A percentile compares a stretch with the other conserved stretches of the same genome.
These are phyloP conservation scores for Chrysochloris asiatica DNA, from an alignment of 2,113 vertebrate genomes.

Conservation along the genomic window DNA sequence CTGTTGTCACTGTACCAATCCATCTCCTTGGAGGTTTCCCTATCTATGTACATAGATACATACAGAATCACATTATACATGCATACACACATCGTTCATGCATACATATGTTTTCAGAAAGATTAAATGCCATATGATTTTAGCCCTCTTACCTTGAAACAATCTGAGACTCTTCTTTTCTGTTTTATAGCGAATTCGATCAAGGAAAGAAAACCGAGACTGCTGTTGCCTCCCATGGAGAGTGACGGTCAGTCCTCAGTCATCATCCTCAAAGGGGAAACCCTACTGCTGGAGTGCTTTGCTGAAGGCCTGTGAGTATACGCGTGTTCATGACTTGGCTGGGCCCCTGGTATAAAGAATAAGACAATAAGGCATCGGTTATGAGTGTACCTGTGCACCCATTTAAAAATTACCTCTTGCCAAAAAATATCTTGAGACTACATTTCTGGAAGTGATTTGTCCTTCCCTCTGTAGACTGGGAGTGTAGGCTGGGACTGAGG, in stretches of 20 bases:
- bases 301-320: constrained; percentile 96
- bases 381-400: not conserved
- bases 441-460: not conserved
- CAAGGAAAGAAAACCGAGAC: constrained; percentile 89
- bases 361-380: not conserved
- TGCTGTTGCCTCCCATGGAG: constrained; percentile 88
- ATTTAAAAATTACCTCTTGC: not conserved
- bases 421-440: not conserved
- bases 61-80: accelerated
- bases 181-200: constrained; percentile 90
- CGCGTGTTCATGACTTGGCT: constrained; percentile 14
- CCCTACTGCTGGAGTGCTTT: constrained; percentile 93
- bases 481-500: not conserved
- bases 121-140: not conserved
- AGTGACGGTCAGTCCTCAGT: constrained; percentile 83
- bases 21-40: too few relatives aligned
- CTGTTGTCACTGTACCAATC: too few relatives aligned
- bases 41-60: too few relatives aligned
- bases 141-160: not conserved
- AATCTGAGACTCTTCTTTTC: not conserved
- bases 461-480: not conserved
- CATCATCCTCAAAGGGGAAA: constrained; percentile 90
- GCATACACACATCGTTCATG: not conserved
- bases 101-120: not conserved
- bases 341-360: not conserved